A percentile compares a stretch with the other conserved stretches of the same genome.
Conservation (phyloP, 2,113 vertebrate species). For the Anthoscopus minutus region DNA sequence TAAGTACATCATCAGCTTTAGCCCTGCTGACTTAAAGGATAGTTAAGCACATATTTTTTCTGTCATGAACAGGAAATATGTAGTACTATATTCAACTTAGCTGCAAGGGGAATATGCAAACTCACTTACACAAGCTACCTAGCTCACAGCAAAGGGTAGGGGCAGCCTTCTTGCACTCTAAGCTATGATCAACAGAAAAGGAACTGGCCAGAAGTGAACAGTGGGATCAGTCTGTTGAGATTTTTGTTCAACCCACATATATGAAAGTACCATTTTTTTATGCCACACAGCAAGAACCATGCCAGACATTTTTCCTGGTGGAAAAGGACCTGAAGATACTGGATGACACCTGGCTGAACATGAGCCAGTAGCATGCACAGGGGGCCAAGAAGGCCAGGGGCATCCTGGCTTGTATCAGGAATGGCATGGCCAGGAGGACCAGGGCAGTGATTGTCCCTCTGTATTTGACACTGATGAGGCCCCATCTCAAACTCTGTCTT, state of each 20-base stretch:
- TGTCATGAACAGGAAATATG: background rate
- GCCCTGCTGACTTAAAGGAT: background rate
- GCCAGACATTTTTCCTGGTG: background rate
- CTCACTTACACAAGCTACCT: background rate
- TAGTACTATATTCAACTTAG: background rate
- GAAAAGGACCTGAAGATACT: background rate
- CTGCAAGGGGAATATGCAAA: background rate
- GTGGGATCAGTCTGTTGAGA: background rate
- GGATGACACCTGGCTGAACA: background rate
- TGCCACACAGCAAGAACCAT: background rate
- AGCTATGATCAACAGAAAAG: background rate
- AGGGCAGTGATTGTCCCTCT: background rate
- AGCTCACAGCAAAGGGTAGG: background rate
- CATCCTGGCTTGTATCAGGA: background rate
- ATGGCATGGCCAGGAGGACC: background rate
- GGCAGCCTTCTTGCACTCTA: background rate
- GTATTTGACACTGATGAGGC: background rate
- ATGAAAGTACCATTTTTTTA: background rate
- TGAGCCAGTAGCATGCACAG: background rate
- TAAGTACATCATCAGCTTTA: background rate
- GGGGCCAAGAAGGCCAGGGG: background rate
- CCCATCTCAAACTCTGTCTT: background rate
- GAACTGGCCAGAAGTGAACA: background rate
- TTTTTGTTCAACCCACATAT: background rate
- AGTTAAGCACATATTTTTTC: conserved; percentile 10